These are phyloP conservation scores for Selene dorsalis DNA, from an alignment of 2,797 vertebrate genomes.

Conservation along the genomic window DNA sequence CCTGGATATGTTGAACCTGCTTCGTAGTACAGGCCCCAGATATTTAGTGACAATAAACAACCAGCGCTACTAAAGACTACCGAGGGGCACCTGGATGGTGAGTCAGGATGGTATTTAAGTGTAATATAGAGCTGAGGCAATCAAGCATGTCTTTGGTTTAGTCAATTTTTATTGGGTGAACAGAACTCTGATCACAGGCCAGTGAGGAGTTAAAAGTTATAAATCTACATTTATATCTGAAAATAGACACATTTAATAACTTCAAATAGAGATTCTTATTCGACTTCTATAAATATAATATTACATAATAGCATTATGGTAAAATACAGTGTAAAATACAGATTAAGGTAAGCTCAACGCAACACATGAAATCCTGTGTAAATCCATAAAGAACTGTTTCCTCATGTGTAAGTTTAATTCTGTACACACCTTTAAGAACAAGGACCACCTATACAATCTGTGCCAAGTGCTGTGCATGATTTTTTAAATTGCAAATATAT, in stretches of 20 bases:
- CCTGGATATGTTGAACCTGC: no score
- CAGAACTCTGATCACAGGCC: slow-evolving; percentile 39
- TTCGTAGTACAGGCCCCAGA: no score
- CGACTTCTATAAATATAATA: slow-evolving; percentile 57
- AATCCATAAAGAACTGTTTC: no score
- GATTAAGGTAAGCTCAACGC: slow-evolving; percentile 27
- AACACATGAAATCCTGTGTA: slow-evolving; percentile 27
- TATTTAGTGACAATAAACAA: neutral
- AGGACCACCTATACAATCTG: neutral
- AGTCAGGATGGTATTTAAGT: slow-evolving; percentile 13
- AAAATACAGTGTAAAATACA: slow-evolving; percentile 17
- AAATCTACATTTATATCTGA: slow-evolving; percentile 40
- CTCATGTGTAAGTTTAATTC: neutral
- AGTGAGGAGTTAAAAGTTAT: slow-evolving; percentile 14
- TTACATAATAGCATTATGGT: slow-evolving; percentile 13
- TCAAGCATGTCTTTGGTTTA: slow-evolving; percentile 15
- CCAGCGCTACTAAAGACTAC: neutral
- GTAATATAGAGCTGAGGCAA: slow-evolving; percentile 1
- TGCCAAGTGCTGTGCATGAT: slow-evolving; percentile 49
- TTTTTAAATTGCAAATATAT: slow-evolving; percentile 40
- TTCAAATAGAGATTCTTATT: slow-evolving; percentile 46
- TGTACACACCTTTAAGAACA: no score
- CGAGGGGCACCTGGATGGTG: neutral
- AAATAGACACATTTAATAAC: slow-evolving; percentile 31
- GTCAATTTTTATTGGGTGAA: slow-evolving; percentile 69